These are phyloP conservation scores for Chelonia mydas DNA, from an alignment of 2,797 vertebrate species.

Conservation along the genomic window DNA sequence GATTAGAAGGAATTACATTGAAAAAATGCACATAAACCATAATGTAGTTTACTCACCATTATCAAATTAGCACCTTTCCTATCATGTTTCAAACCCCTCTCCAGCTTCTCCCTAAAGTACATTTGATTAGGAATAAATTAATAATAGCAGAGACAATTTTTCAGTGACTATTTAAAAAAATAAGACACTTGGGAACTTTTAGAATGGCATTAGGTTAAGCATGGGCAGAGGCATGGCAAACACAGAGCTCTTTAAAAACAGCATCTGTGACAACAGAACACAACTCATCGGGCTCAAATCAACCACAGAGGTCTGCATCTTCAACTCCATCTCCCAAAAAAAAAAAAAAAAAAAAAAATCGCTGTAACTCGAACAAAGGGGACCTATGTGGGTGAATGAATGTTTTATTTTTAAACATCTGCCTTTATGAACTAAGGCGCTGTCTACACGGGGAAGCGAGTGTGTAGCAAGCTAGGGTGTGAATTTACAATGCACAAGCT, in stretches of 20 bases:
- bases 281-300: background rate
- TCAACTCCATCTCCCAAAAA: slow-evolving; percentile 23
- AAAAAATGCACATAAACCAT: slow-evolving; percentile 43
- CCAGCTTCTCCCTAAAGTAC: slow-evolving; percentile 19
- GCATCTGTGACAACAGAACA: background rate
- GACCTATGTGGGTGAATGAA: background rate
- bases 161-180: slow-evolving; percentile 2
- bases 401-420: slow-evolving; percentile 19
- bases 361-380: slow-evolving; percentile 52
- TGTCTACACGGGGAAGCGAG: background rate
- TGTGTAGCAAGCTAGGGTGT: background rate
- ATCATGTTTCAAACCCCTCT: slow-evolving; percentile 42
- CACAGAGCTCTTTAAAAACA: background rate
- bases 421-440: slow-evolving; percentile 6
- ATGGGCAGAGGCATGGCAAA: background rate
- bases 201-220: background rate
- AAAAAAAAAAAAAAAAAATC: background rate
- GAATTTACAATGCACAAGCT: background rate
- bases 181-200: background rate
- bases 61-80: slow-evolving; percentile 50
- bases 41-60: background rate
- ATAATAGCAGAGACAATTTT: slow-evolving; percentile 8
- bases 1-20: slow-evolving; percentile 51
- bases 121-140: slow-evolving; percentile 28
- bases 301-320: background rate